Evolutionary conservation across 2,797 vertebrate genomes (phyloP).

Genomic region (Euthynnus affinis): DNA sequence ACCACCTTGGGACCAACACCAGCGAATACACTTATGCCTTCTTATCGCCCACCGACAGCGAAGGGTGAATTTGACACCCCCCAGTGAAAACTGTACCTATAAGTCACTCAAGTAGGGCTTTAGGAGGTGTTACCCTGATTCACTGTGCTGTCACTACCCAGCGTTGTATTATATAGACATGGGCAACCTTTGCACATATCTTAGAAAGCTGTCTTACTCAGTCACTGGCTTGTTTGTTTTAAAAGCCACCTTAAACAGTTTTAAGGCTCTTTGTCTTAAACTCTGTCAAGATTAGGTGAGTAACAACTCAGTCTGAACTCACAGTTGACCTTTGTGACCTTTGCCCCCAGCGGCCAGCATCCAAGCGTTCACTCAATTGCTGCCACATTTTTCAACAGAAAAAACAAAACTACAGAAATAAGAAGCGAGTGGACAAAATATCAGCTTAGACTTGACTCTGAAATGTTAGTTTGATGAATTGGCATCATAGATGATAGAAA

Average conservation of each 20-base stretch:
- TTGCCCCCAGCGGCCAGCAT: conserved; percentile 57
- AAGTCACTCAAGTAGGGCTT: conserved; percentile 43
- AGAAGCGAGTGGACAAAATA: background rate
- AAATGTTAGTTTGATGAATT: conserved; percentile 14
- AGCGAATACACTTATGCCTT: conserved; percentile 46
- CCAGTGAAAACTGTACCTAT: conserved; percentile 43
- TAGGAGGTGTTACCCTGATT: conserved; percentile 45
- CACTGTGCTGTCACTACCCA: conserved; percentile 24
- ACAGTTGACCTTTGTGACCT: conserved; percentile 74
- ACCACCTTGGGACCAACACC: conserved; percentile 31
- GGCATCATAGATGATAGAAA: conserved; percentile 3
- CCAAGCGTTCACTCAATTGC: conserved; percentile 65
- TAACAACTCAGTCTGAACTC: conserved; percentile 71
- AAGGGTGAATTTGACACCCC: conserved; percentile 52
- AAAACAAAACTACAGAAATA: background rate
- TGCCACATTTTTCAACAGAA: conserved; percentile 43
- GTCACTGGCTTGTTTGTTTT: conserved; percentile 55
- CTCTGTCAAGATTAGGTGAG: conserved; percentile 72
- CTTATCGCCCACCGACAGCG: conserved; percentile 60
- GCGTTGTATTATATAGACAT: conserved; percentile 31
- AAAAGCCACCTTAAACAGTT: conserved; percentile 54
- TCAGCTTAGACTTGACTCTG: background rate
- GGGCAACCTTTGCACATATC: conserved; percentile 14
- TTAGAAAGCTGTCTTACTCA: conserved; percentile 36
- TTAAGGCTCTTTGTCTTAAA: conserved; percentile 48